A percentile compares a stretch with the other conserved stretches of the same genome.
Conservation (phyloP, 2,797 vertebrate genomes). For the Dallia pectoralis region DNA sequence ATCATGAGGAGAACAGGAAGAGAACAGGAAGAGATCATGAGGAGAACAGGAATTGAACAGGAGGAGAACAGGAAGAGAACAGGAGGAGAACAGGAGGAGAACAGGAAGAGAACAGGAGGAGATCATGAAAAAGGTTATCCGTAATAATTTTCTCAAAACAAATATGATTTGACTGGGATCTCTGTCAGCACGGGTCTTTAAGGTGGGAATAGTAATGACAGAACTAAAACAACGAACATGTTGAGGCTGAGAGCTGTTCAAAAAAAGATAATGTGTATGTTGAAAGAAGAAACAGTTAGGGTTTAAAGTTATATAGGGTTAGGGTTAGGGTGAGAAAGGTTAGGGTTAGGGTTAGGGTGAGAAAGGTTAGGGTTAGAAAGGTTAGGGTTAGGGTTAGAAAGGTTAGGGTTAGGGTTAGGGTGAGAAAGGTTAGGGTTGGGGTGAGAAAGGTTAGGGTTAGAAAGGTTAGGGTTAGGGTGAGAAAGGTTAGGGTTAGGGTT, state of each 20-base stretch:
- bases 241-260: constrained; percentile 76
- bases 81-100: too few relatives aligned
- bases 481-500: too few relatives aligned
- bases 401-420: too few relatives aligned
- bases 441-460: background rate
- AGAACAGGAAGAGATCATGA: too few relatives aligned
- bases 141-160: constrained; percentile 47
- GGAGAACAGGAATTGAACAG: too few relatives aligned
- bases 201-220: constrained; percentile 60
- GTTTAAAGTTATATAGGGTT: background rate
- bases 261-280: constrained; percentile 76
- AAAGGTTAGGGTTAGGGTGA: constrained; percentile 20
- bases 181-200: constrained; percentile 68
- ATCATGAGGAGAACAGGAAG: too few relatives aligned
- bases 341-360: constrained; percentile 20
- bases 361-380: background rate
- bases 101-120: too few relatives aligned
- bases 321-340: background rate
- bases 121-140: constrained; percentile 16
- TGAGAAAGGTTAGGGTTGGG: constrained; percentile 2
- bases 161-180: constrained; percentile 42
- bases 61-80: too few relatives aligned
- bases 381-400: constrained; percentile 7
- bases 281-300: constrained; percentile 67
- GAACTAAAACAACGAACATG: constrained; percentile 76